phyloP scores from a whole-genome alignment of 2,888 invertebrate species.

The Pocota personata region DNA sequence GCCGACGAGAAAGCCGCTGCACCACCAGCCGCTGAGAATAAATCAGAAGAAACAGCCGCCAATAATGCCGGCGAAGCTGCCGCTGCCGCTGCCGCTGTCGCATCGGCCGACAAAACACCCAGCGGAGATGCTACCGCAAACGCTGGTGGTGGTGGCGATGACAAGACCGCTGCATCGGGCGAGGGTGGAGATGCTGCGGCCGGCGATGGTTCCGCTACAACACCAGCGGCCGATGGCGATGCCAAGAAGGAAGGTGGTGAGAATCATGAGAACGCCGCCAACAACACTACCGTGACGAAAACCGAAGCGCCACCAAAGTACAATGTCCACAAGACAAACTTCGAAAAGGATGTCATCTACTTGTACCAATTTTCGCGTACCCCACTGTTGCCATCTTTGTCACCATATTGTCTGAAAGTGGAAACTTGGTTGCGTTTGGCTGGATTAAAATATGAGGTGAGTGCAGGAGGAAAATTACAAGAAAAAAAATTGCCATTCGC shows the following conservation, averaged over 20 bases:
- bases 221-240: slow-evolving; percentile 79
- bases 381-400: slow-evolving; percentile 93
- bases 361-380: slow-evolving; percentile 97
- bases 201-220: slow-evolving; percentile 78
- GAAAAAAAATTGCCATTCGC: background rate
- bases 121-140: slow-evolving; percentile 67
- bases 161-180: slow-evolving; percentile 60
- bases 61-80: slow-evolving; percentile 80
- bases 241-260: slow-evolving; percentile 83
- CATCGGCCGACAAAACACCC: slow-evolving; percentile 73
- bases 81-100: slow-evolving; percentile 75
- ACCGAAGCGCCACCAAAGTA: slow-evolving; percentile 89
- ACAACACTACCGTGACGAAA: slow-evolving; percentile 83
- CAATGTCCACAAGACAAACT: slow-evolving; percentile 93
- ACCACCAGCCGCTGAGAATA: slow-evolving; percentile 81
- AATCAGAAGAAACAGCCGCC: slow-evolving; percentile 83
- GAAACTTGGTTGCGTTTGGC: slow-evolving; percentile 97
- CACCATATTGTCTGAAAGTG: slow-evolving; percentile 96
- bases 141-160: slow-evolving; percentile 83
- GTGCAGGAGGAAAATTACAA: too few species aligned
- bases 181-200: slow-evolving; percentile 79
- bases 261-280: slow-evolving; percentile 83
- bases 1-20: slow-evolving; percentile 76
- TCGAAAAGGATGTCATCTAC: slow-evolving; percentile 96
- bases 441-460: slow-evolving; percentile 97